Percentiles rank a stretch among this genome's conserved stretches.
These are phyloP conservation scores for Oreochromis aureus DNA, from an alignment of 2,113 vertebrate species.

Conservation along the genomic window DNA sequence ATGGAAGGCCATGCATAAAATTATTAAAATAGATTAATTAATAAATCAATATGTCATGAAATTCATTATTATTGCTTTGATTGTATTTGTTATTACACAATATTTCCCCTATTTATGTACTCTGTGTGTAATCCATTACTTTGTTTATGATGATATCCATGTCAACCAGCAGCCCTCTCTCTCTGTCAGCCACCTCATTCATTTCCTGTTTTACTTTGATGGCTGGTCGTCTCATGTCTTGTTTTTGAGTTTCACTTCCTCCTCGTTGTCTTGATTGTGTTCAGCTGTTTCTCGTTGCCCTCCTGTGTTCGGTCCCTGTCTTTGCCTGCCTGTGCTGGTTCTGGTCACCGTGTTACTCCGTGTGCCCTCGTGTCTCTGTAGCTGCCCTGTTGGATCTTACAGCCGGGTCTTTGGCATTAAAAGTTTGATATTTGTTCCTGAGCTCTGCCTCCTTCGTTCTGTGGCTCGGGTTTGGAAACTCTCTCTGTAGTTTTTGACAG, in stretches of 20 bases:
- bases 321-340: not conserved
- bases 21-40: not conserved
- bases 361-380: not conserved
- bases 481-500: not conserved
- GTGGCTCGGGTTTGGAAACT: accelerated
- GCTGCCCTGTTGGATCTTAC: not conserved
- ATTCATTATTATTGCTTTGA: not conserved
- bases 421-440: not conserved
- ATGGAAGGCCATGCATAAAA: accelerated
- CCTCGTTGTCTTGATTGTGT: not conserved
- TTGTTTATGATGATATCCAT: not conserved
- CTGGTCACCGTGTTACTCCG: not conserved
- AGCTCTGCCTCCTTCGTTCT: not conserved
- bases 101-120: not conserved
- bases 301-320: not conserved
- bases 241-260: not conserved
- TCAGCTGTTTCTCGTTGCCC: not conserved
- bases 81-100: not conserved
- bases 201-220: not conserved
- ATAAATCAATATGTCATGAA: not conserved
- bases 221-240: not conserved
- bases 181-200: not conserved
- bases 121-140: not conserved
- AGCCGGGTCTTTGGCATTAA: not conserved
- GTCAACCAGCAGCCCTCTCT: not conserved